Evolutionary conservation across 2,888 invertebrate genomes (phyloP), one percentile per base, ranked within the genome.

Genomic region (Nomada lathburiana): DNA sequence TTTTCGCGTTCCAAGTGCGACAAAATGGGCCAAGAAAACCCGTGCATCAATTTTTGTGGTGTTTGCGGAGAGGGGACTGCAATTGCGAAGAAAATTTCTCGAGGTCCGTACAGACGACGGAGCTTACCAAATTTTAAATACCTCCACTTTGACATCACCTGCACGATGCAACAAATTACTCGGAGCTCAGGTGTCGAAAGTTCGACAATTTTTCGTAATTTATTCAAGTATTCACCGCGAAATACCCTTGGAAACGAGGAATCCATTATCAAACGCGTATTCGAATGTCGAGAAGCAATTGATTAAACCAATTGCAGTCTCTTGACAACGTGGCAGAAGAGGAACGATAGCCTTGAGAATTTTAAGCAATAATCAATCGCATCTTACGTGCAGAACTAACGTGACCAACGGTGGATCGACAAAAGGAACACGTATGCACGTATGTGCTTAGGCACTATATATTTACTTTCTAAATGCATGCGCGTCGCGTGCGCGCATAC

Each of bases 401-500:
- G 50, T 62, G 50, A 62, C 63, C 52, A 42, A 18, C 18, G 18
- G 23, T 36, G 29, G 20, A 62, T 36, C 18, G 20, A 36, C 29
- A 36, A 36, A 47, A 26, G 42, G 55, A 42, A 57, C 55, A 16
- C 52, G n/a, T 26, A 60, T 63, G 36, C 52, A 16, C 55, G 42
- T 26, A 67, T 20, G 20, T 44, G 5, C 67, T 44, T 16, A 47
- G 16, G 47, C 2, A 2, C 26, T 7, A 7, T 44, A 18, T 57
- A 78, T 80, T 84, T 84, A 78, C 84, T 84, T 84, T 84, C 84
- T 74, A 84, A 53, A 80, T 55, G 67, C 36, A 55, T 55, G 72
- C 63, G 42, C 50, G 26, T 55, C 52, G 59, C 73, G 47, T 73
- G 26, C 20, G 52, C 57, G 57, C 73, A 59, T 80, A 68, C 70